These are phyloP conservation scores for Maccullochella peelii DNA, from an alignment of 2,113 vertebrate genomes.

Conservation along the genomic window DNA sequence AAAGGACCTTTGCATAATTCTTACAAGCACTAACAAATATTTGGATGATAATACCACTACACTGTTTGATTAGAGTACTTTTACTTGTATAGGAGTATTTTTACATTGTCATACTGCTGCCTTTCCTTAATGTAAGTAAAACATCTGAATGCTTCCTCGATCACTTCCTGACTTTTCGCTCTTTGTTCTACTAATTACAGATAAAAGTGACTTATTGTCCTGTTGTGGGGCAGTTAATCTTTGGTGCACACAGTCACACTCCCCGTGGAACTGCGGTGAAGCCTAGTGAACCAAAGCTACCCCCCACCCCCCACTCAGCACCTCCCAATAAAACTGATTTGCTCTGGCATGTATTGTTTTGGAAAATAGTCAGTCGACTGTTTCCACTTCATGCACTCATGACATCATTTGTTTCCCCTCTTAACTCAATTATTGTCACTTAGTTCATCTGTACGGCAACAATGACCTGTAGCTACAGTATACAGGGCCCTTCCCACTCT, in stretches of 20 bases:
- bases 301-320: constrained; percentile 12
- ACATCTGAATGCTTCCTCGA: neutral
- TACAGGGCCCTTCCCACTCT: constrained; percentile 45
- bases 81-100: neutral
- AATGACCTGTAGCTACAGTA: constrained; percentile 76
- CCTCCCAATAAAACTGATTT: constrained; percentile 76
- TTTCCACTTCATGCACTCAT: constrained; percentile 80
- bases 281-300: constrained; percentile 35
- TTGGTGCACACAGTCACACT: constrained; percentile 16
- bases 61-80: neutral
- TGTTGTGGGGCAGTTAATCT: constrained; percentile 12
- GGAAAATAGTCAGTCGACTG: constrained; percentile 79
- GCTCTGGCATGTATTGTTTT: constrained; percentile 81
- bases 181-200: neutral
- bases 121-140: neutral
- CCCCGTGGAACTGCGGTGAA: constrained; percentile 28
- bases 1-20: neutral
- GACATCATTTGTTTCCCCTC: constrained; percentile 83
- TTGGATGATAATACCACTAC: neutral
- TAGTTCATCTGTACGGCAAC: constrained; percentile 82
- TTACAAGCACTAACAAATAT: neutral
- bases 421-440: constrained; percentile 86
- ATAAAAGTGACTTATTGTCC: constrained; percentile 41
- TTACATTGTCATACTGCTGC: neutral
- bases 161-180: constrained; percentile 5